These are phyloP conservation scores for Spodoptera picta DNA, from an alignment of 2,888 invertebrate species.

Conservation along the genomic window DNA sequence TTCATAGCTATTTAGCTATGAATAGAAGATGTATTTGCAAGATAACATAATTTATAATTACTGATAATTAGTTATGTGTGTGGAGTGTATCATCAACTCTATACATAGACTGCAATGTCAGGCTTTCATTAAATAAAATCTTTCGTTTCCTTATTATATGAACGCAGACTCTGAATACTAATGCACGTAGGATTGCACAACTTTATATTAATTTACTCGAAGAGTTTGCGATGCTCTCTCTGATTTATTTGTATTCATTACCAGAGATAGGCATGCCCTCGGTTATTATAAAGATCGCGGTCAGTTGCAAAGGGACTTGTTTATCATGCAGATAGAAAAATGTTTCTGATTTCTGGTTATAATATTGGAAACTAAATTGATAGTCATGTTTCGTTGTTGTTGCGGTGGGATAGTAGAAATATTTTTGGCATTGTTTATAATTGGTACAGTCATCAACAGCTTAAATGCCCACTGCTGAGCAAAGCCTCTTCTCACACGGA, in stretches of 20 bases:
- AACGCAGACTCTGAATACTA: slow-evolving; percentile 83
- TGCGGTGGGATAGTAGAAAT: slow-evolving; percentile 1
- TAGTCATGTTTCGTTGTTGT: slow-evolving; percentile 19
- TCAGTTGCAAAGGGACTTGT: slow-evolving; percentile 62
- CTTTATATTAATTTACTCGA: slow-evolving; percentile 87
- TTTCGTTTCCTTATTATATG: slow-evolving; percentile 84
- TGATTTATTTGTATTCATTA: slow-evolving; percentile 86
- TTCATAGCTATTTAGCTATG: not conserved
- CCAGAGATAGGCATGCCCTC: slow-evolving; percentile 58
- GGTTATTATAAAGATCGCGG: slow-evolving; percentile 63
- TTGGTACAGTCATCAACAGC: not conserved
- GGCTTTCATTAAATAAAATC: slow-evolving; percentile 87
- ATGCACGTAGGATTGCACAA: slow-evolving; percentile 83
- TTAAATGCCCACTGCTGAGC: too few relatives aligned
- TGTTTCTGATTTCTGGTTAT: slow-evolving; percentile 49
- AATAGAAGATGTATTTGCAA: not conserved
- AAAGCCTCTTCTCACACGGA: too few relatives aligned
- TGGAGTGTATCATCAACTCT: slow-evolving; percentile 60
- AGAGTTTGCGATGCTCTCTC: slow-evolving; percentile 75
- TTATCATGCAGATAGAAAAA: slow-evolving; percentile 71
- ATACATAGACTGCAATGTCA: slow-evolving; percentile 63
- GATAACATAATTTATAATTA: too few relatives aligned
- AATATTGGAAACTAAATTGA: slow-evolving; percentile 28
- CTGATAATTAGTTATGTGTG: not conserved
- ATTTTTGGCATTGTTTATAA: not conserved